A percentile compares a stretch with the other conserved stretches of the same genome.
Conservation (phyloP, 2,888 invertebrate genomes). For the Epinotia nisella region DNA sequence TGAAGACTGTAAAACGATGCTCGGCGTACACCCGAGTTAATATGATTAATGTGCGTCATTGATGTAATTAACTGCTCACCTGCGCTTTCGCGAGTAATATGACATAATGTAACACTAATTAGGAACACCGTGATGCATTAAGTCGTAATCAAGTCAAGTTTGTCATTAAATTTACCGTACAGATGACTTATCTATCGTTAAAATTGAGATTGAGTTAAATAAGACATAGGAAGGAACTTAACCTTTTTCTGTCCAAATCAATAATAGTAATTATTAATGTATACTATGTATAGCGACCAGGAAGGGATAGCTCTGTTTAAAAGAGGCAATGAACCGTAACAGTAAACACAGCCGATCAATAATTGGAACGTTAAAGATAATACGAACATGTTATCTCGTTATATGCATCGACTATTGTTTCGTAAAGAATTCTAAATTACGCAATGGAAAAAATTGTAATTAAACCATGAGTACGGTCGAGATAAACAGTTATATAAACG, state of each 20-base stretch:
- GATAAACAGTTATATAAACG: constrained; percentile 20
- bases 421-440: constrained; percentile 41
- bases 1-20: neutral
- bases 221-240: neutral
- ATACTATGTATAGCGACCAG: no score
- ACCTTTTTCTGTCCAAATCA: neutral
- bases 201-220: neutral
- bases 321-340: constrained; percentile 42
- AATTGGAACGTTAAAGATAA: constrained; percentile 44
- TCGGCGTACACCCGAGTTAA: constrained; percentile 3
- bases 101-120: constrained; percentile 25
- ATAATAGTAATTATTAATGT: constrained; percentile 5
- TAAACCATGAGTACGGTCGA: constrained; percentile 46
- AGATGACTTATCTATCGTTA: neutral
- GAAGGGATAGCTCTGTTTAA: constrained; percentile 36
- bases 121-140: neutral
- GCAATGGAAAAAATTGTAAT: constrained; percentile 42
- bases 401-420: constrained; percentile 45
- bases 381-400: constrained; percentile 43
- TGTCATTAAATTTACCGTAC: neutral
- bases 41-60: constrained; percentile 19
- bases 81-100: constrained; percentile 32
- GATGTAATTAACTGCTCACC: constrained; percentile 20
- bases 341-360: constrained; percentile 46
- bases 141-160: constrained; percentile 10